Base-by-base conservation (phyloP, 2,113 vertebrate genomes). In the Semicossyphus pulcher region DNA sequence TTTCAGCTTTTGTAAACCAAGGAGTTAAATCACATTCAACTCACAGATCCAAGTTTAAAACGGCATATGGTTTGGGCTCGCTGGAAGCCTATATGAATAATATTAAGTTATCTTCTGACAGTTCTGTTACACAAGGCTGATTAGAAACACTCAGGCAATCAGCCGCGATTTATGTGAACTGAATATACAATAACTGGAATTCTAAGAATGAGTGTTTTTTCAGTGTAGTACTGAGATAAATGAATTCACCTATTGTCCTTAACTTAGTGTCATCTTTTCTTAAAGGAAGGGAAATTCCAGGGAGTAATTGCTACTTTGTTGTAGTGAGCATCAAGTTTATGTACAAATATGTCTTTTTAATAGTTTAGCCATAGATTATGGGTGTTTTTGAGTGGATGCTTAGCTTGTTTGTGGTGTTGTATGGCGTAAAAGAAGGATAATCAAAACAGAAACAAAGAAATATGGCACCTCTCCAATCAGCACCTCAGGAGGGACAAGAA, bases 21-120 rank as follows among this genome's bases (percentile, higher is more conserved):
- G 65, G 45, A 44, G 54, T 81, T 47, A n/a, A 83, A 76, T 87
- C 21, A 28, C 54, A 72, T 66, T 72, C 58, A 21, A 41, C 14
- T 39, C 65, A 67, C 62, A 65, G 58, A 69, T 64, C 39, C 32
- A 42, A 57, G 44, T 80, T 85, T 78, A 12, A 57, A 63, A 48
- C 45, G 52, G 14, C 74, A 69, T 75, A 76, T 78, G 70, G 70
- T 48, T 68, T 51, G 14, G 10, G 47, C 29, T 76, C 18, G 31
- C 42, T 63, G 52, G 26, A 47, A 58, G 63, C 52, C 2, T 34
- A 52, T 58, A 51, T 49, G 48, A 76, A 79, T 57, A 57, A 11
- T 18, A 54, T 64, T 68, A 64, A 64, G 37, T 63, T 64, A 37
- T 77, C 57, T 64, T 70, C 37, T 44, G 25, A 18, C 52, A 25